These are phyloP conservation scores for Scyliorhinus canicula DNA, from an alignment of 2,797 vertebrate species.

Conservation along the genomic window DNA sequence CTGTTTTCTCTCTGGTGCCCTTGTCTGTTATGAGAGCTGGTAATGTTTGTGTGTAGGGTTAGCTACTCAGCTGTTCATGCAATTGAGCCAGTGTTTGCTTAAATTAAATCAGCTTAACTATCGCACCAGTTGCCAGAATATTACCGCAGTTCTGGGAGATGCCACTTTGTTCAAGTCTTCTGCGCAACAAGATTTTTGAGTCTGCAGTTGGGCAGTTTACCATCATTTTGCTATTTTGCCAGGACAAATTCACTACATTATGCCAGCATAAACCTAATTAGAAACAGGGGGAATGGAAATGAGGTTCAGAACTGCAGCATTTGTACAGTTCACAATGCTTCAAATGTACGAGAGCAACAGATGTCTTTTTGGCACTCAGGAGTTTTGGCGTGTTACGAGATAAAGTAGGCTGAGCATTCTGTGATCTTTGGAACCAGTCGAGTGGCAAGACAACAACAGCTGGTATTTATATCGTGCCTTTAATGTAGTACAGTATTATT, in stretches of 20 bases:
- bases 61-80: not conserved
- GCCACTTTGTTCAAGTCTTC: too few species aligned
- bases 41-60: not conserved
- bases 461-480: not conserved
- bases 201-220: not conserved
- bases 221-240: too few species aligned
- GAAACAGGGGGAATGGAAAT: not conserved
- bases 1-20: not conserved
- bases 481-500: not conserved
- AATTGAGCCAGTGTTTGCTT: conserved; percentile 17
- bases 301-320: not conserved
- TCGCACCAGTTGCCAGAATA: not conserved
- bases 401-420: not conserved
- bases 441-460: not conserved
- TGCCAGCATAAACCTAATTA: not conserved
- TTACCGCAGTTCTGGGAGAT: not conserved
- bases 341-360: not conserved
- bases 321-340: not conserved
- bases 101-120: conserved; percentile 23
- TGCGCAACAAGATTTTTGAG: not conserved
- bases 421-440: not conserved
- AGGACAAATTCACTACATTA: not conserved
- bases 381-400: not conserved
- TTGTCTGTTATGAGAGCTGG: not conserved
- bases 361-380: not conserved